Evolutionary conservation across 2,113 vertebrate species (phyloP).

Genomic region (Ploceus nigricollis): DNA sequence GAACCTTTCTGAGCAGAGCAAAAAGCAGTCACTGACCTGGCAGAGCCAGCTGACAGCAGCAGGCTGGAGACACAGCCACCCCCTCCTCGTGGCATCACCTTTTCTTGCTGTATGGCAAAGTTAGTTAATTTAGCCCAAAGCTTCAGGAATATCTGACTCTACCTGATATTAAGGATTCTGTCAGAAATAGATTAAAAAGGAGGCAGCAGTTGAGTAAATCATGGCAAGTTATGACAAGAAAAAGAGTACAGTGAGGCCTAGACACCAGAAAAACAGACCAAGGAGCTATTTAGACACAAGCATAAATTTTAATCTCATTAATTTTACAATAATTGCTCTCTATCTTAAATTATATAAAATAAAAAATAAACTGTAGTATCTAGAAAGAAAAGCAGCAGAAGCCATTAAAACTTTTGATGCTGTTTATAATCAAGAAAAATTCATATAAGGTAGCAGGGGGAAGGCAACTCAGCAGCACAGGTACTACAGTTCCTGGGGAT

Average conservation of each 20-base stretch:
- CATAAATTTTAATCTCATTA: background rate
- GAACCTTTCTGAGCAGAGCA: background rate
- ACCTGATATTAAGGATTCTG: background rate
- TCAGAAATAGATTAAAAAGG: background rate
- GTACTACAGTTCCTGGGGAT: background rate
- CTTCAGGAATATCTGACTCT: background rate
- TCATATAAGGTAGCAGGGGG: fast-evolving
- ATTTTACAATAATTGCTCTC: background rate
- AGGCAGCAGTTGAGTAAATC: background rate
- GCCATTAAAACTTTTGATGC: background rate
- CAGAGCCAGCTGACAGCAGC: background rate
- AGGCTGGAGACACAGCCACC: background rate
- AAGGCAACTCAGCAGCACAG: background rate
- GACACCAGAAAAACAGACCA: background rate
- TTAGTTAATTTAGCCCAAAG: background rate
- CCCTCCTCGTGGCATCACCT: fast-evolving
- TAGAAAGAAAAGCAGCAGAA: background rate
- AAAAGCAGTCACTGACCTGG: background rate
- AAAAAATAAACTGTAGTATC: background rate
- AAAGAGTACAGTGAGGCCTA: background rate
- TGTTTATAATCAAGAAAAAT: background rate
- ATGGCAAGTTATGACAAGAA: background rate
- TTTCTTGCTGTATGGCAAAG: background rate
- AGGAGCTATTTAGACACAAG: background rate
- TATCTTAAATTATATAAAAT: background rate